Evolutionary conservation across 2,797 vertebrate genomes (phyloP).

Genomic region (Chlorospingus semifuscus): DNA sequence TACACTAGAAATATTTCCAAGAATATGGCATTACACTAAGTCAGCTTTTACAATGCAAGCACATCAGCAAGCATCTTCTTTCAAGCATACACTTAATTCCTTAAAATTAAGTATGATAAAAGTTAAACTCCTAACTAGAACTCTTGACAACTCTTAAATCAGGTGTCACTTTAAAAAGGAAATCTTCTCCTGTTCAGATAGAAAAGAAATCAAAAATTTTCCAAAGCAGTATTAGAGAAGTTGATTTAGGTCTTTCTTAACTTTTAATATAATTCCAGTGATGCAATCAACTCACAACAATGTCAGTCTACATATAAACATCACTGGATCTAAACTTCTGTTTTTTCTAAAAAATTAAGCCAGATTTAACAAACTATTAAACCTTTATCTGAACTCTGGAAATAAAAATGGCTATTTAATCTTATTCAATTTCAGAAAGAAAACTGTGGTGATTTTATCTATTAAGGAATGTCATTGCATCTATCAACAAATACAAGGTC

Average conservation of each 20-base stretch:
- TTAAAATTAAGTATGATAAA: neutral
- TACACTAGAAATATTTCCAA: neutral
- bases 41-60: neutral
- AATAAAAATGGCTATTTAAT: neutral
- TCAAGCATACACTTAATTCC: neutral
- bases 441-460: neutral
- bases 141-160: neutral
- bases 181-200: neutral
- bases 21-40: neutral
- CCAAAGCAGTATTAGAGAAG: neutral
- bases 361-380: neutral
- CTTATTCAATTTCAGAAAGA: neutral
- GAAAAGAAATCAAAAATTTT: neutral
- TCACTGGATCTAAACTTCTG: neutral
- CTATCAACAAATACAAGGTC: neutral
- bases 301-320: neutral
- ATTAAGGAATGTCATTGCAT: neutral
- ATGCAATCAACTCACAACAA: neutral
- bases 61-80: neutral
- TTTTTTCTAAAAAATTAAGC: neutral
- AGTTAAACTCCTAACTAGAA: neutral
- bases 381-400: neutral
- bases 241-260: neutral
- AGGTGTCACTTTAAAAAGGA: neutral
- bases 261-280: neutral